Evolutionary conservation across 2,797 vertebrate species (phyloP).

Genomic region (Chloroceryle amazona): DNA sequence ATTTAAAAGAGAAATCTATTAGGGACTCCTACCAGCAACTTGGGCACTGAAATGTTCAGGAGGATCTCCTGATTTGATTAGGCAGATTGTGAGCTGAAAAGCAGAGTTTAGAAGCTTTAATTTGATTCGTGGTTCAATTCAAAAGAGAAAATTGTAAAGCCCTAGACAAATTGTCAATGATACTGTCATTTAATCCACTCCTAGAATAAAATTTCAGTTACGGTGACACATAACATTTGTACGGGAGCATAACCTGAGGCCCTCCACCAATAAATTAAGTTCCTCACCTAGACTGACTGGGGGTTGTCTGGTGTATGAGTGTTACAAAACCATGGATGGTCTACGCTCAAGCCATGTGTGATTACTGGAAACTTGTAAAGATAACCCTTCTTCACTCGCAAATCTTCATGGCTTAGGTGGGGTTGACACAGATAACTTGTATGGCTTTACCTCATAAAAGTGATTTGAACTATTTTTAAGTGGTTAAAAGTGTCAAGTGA

Average conservation of each 20-base stretch:
- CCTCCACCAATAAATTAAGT: not conserved
- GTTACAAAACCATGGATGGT: not conserved
- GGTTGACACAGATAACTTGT: not conserved
- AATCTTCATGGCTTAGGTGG: not conserved
- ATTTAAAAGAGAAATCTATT: conserved; percentile 62
- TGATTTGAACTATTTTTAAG: not conserved
- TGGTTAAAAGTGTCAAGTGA: not conserved
- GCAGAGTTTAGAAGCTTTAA: conserved; percentile 14
- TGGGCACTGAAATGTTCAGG: conserved; percentile 35
- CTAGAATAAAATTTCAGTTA: conserved; percentile 1
- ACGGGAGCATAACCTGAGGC: not conserved
- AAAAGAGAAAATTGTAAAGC: conserved; percentile 53
- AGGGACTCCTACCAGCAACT: conserved; percentile 42
- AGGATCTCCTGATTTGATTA: conserved; percentile 52
- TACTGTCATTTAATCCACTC: not conserved
- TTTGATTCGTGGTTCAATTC: conserved; percentile 18
- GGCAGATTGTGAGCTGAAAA: conserved; percentile 46
- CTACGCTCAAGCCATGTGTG: accelerated
- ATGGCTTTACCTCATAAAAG: not conserved
- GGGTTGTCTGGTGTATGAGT: not conserved
- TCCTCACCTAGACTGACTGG: not conserved
- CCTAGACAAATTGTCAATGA: conserved; percentile 9
- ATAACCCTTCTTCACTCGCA: not conserved
- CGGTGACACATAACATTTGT: not conserved
- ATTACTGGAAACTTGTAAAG: not conserved